Evolutionary conservation across 2,888 invertebrate genomes (phyloP).

Genomic region (Lucinisca nassula): DNA sequence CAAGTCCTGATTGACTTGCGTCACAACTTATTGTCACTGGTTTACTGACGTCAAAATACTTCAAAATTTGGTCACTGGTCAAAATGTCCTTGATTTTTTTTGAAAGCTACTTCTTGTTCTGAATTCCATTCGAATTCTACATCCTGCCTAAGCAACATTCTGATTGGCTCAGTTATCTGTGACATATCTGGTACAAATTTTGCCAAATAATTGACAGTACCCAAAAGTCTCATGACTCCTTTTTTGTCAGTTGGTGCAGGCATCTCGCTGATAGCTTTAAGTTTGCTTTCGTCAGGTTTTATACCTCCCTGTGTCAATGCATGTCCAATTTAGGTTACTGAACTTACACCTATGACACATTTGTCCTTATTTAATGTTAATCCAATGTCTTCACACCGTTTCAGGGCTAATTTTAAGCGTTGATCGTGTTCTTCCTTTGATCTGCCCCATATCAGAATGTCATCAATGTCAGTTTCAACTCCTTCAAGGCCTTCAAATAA

Average conservation of each 20-base stretch:
- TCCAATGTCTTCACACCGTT: too few species aligned
- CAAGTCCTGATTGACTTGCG: too few species aligned
- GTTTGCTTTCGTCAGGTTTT: conserved; percentile 40
- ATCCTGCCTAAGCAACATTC: conserved; percentile 23
- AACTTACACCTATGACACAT: too few species aligned
- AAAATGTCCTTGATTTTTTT: conserved; percentile 27
- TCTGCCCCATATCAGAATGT: too few species aligned
- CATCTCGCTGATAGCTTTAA: conserved; percentile 41
- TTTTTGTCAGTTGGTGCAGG: conserved; percentile 53
- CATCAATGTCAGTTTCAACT: too few species aligned
- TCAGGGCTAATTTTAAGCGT: too few species aligned
- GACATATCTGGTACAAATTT: conserved; percentile 59
- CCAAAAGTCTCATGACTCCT: conserved; percentile 37
- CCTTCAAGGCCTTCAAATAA: too few species aligned
- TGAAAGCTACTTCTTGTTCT: conserved; percentile 34
- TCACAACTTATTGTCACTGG: conserved; percentile 29
- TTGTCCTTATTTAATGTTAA: too few species aligned
- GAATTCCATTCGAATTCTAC: conserved; percentile 21
- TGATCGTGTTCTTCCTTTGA: too few species aligned
- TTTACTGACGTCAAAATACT: conserved; percentile 36
- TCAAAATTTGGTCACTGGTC: conserved; percentile 38
- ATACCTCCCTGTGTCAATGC: neutral
- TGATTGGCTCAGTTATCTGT: conserved; percentile 32
- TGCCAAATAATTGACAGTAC: conserved; percentile 62
- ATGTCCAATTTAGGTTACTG: too few species aligned